Conservation (phyloP, 2,797 vertebrate species). For the Cynopterus sphinx region DNA sequence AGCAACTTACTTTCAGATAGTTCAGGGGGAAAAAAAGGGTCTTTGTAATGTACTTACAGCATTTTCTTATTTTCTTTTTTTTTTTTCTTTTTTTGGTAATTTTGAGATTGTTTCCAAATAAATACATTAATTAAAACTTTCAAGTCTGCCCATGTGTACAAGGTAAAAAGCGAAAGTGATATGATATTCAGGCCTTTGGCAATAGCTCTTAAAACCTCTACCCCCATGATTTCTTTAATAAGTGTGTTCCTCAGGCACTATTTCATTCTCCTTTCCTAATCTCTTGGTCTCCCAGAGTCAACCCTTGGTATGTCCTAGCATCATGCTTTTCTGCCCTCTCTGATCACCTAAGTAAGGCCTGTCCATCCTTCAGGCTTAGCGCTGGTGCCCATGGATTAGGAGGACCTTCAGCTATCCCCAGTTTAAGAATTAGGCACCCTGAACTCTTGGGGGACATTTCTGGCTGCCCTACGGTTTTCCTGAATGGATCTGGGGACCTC, state of each 20-base stretch:
- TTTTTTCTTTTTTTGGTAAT: background rate
- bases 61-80: background rate
- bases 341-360: background rate
- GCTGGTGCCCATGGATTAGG: background rate
- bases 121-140: background rate
- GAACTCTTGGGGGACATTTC: background rate
- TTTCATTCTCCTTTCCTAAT: background rate
- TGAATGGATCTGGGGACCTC: background rate
- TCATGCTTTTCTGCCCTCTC: background rate
- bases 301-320: background rate
- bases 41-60: background rate
- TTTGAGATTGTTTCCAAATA: slow-evolving; percentile 35
- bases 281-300: background rate
- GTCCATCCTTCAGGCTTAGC: background rate
- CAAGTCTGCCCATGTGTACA: background rate
- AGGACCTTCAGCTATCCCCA: background rate
- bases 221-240: background rate
- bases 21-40: background rate
- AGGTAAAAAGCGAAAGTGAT: background rate
- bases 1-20: background rate
- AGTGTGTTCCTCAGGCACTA: background rate
- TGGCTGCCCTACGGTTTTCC: background rate
- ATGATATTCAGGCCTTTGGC: background rate
- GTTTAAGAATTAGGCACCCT: background rate
- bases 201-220: background rate